Evolutionary conservation across 2,113 vertebrate species (phyloP).

Genomic region (Cottus gobio): DNA sequence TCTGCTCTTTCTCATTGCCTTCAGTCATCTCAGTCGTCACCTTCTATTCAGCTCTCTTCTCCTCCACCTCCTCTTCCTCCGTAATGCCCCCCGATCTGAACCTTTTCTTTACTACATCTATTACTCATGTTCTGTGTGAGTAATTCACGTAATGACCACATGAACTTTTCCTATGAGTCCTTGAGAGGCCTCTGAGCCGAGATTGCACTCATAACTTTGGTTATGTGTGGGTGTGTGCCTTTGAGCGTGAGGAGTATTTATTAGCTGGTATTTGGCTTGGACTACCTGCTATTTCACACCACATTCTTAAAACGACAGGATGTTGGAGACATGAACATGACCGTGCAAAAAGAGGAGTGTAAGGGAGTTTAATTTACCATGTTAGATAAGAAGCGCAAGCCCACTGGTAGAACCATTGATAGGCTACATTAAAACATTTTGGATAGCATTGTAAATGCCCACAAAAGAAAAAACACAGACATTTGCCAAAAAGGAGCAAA

Average conservation of each 20-base stretch:
- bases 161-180: constrained; percentile 18
- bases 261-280: constrained; percentile 2
- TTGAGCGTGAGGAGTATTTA: neutral
- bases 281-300: constrained; percentile 22
- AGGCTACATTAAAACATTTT: neutral
- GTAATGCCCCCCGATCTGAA: constrained; percentile 46
- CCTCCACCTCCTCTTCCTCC: constrained; percentile 54
- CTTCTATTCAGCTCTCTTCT: constrained; percentile 65
- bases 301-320: constrained; percentile 48
- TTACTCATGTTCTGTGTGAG: constrained; percentile 46
- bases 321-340: neutral
- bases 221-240: constrained; percentile 22
- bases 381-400: constrained; percentile 6
- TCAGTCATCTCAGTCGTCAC: constrained; percentile 78
- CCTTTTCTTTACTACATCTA: constrained; percentile 33
- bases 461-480: neutral
- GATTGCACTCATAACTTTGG: constrained; percentile 14
- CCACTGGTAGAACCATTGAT: neutral
- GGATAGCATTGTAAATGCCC: neutral
- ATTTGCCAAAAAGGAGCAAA: neutral
- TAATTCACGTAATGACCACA: constrained; percentile 45
- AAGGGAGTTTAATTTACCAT: constrained; percentile 1
- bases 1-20: constrained; percentile 55
- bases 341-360: neutral
- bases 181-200: neutral